Base-by-base conservation (phyloP, 2,113 vertebrate genomes). In the Sardina pilchardus region DNA sequence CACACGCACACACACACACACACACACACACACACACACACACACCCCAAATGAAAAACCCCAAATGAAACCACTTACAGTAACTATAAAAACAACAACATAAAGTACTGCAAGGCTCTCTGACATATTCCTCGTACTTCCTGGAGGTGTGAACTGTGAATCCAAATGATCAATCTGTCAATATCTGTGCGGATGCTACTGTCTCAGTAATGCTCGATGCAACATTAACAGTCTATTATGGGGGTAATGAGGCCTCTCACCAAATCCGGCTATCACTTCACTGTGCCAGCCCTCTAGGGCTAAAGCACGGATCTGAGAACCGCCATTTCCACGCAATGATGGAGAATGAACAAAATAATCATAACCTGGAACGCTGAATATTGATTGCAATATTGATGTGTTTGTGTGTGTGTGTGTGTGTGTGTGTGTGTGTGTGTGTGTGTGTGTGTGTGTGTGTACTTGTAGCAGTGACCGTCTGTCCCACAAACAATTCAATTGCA, bases 381-480 rank as follows among this genome's bases (percentile, higher is more conserved):
- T 67, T 78, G 71, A 36, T 34, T 36, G 26, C 0, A 36, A 36
- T 36, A 36, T 78, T 36, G 26, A 34, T 12, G 63, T 50, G 44
- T 75, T 30, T 67, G 36, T 26, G 34, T 82, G 42, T 39, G 48
- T 71, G 81, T 24, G 47, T 50, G 36, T 81, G 42, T 80, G 82
- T 44, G 14, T 83, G 39, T 85, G n/a, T 21, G n/a, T 85, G 26
- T 24, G 34, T 43, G 39, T 75, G 34, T 75, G 34, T 63, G 71
- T 84, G 81, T 78, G 42, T 56, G 39, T 53, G 36, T 53, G 24
- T 87, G 53, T 84, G 21, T 83, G 26, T 81, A 34, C 63, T 44
- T 56, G 63, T 81, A n/a, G 50, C 42, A 43, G 45, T 50, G 67
- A 53, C 63, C 34, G 63, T 71, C 0, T 71, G 26, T 4, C 63